phyloP scores from a whole-genome alignment of 2,797 vertebrate species.

The Enoplosus armatus region DNA sequence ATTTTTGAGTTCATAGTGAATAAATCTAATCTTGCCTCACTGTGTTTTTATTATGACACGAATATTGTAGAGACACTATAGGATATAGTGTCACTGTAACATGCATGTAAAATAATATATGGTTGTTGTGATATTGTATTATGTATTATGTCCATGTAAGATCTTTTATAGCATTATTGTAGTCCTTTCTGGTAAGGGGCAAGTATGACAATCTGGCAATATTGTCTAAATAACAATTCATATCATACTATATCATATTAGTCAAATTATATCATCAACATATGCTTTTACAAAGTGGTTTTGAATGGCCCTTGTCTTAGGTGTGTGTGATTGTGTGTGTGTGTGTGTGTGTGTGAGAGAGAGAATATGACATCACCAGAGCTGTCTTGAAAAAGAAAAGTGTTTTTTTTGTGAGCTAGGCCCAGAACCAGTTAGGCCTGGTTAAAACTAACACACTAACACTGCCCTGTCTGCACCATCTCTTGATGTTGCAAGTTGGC shows the following conservation, averaged over 20 bases:
- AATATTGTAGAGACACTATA: neutral
- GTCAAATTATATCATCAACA: neutral
- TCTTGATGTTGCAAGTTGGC: neutral
- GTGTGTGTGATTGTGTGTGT: neutral
- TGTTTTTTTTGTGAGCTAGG: conserved; percentile 22
- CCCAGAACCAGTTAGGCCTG: conserved; percentile 63
- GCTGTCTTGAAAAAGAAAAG: neutral
- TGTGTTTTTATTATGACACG: neutral
- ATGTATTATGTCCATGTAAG: neutral
- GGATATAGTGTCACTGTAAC: neutral
- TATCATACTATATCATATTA: no score
- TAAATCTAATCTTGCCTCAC: neutral
- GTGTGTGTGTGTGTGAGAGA: neutral
- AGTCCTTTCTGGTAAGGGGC: neutral
- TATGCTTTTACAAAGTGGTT: neutral
- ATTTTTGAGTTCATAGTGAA: neutral
- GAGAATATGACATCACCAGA: neutral
- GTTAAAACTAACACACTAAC: conserved; percentile 26
- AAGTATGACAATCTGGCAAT: neutral
- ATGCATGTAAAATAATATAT: neutral
- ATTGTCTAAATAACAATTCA: neutral
- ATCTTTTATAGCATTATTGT: neutral
- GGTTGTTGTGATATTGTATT: neutral
- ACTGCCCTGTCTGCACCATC: neutral
- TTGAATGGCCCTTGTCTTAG: neutral